phyloP scores from a whole-genome alignment of 1,140 invertebrate genomes.

The Neodiprion virginianus region DNA sequence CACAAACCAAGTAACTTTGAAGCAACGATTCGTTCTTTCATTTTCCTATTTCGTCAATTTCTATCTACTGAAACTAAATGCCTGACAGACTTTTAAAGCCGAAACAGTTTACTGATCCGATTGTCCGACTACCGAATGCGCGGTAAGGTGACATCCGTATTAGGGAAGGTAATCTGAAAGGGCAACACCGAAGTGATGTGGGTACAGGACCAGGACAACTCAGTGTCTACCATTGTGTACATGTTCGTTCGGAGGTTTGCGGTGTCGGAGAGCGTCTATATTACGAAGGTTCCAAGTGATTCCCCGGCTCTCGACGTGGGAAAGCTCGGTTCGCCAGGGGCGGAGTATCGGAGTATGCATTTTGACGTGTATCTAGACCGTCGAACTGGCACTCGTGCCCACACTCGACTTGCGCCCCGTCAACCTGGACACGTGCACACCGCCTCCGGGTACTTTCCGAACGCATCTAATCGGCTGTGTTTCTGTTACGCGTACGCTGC shows the following conservation, averaged over 20 bases:
- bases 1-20: too few relatives aligned
- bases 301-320: not conserved
- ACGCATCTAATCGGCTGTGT: not conserved
- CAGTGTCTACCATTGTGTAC: not conserved
- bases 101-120: too few relatives aligned
- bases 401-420: not conserved
- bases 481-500: not conserved
- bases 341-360: not conserved
- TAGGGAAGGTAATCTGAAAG: conserved; percentile 41
- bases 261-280: not conserved
- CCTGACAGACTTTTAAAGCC: too few relatives aligned
- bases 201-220: not conserved
- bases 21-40: too few relatives aligned
- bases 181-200: conserved; percentile 23
- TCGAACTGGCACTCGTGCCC: not conserved
- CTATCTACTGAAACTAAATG: too few relatives aligned
- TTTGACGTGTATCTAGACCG: not conserved
- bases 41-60: too few relatives aligned
- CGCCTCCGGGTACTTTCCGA: too few relatives aligned
- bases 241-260: not conserved
- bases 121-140: too few relatives aligned
- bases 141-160: not conserved
- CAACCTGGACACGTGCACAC: not conserved
- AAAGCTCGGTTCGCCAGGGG: not conserved
- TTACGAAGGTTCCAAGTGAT: not conserved